Base-by-base conservation (phyloP, 2,797 vertebrate genomes). In the Gymnopithys bicolor region DNA sequence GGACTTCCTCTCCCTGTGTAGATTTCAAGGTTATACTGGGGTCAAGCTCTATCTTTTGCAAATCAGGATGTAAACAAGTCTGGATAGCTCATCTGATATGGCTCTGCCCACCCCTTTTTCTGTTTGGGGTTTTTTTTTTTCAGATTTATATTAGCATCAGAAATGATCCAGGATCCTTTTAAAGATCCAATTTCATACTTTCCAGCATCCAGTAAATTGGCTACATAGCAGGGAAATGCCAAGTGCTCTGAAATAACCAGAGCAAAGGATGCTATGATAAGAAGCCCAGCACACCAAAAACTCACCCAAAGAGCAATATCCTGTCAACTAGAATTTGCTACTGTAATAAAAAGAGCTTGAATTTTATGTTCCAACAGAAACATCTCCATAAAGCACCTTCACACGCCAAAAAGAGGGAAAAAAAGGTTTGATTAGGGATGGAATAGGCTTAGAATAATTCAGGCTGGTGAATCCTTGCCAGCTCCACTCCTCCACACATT, bases 401-500 rank as follows among this genome's bases (percentile, higher is more conserved):
- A 2, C 39, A 58, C 13, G 14, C 28, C 19, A 28, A 17, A 70
- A 77, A 59, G 32, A 37, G 51, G 55, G 7, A 5, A 17, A 48
- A 28, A 28, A 10, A 21, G 9, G 63, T 85, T 93, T 94, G 83
- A 93, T 95, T 91, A 91, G 63, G 63, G 59, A 91, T 63, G 74
- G 69, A 96, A 90, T 84, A 93, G 63, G 91, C 77, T 95, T 87
- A 82, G 91, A 93, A 94, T 97, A 96, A 95, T 94, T 86, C 59
- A 84, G 75, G 74, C 89, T 94, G 87, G 91, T 94, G 95, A 96
- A 96, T 88, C 89, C 63, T 92, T 97, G 95, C 96, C 96, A 96
- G 91, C 87, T 97, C 91, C 77, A 96, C 96, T 96, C 96, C 96
- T 96, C 96, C 96, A 95, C 96, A 97, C 96, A 96, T 97, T 97